Conservation (phyloP, 2,797 vertebrate species). For the Spinus olivaceus region DNA sequence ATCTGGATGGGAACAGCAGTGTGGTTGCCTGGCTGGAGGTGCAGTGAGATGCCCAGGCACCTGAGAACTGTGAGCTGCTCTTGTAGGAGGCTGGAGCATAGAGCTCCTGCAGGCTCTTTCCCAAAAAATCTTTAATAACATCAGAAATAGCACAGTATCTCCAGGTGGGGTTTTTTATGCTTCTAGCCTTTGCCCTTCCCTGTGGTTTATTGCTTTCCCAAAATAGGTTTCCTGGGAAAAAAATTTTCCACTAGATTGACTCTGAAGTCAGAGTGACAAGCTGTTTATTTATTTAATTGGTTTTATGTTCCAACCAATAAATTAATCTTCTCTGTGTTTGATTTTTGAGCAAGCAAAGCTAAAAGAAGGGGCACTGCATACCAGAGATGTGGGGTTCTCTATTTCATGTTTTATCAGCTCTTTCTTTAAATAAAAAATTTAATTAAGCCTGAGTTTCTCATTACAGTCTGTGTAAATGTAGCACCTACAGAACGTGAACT, state of each 20-base stretch:
- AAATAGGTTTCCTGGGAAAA: constrained; percentile 41
- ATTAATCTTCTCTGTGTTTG: constrained; percentile 1
- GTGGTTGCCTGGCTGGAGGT: not conserved
- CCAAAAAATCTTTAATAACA: not conserved
- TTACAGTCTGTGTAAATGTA: not conserved
- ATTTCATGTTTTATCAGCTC: not conserved
- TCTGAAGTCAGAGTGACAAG: not conserved
- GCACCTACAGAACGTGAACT: not conserved
- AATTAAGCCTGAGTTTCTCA: not conserved
- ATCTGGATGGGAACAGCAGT: not conserved
- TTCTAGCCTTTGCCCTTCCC: constrained; percentile 3
- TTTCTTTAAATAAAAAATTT: constrained; percentile 16
- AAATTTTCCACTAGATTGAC: constrained; percentile 1
- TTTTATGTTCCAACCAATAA: constrained; percentile 11
- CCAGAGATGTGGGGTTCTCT: not conserved
- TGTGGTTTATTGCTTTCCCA: constrained; percentile 33
- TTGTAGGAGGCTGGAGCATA: not conserved
- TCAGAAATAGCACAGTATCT: not conserved
- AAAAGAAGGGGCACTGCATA: not conserved
- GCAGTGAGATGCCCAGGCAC: not conserved
- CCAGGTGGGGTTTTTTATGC: not conserved
- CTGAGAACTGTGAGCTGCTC: not conserved
- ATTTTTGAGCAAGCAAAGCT: not conserved
- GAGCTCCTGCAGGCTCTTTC: not conserved
- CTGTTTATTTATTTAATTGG: constrained; percentile 54